Evolutionary conservation across 2,888 invertebrate species (phyloP).

Genomic region (Imbricaverruca yamaguchii): DNA sequence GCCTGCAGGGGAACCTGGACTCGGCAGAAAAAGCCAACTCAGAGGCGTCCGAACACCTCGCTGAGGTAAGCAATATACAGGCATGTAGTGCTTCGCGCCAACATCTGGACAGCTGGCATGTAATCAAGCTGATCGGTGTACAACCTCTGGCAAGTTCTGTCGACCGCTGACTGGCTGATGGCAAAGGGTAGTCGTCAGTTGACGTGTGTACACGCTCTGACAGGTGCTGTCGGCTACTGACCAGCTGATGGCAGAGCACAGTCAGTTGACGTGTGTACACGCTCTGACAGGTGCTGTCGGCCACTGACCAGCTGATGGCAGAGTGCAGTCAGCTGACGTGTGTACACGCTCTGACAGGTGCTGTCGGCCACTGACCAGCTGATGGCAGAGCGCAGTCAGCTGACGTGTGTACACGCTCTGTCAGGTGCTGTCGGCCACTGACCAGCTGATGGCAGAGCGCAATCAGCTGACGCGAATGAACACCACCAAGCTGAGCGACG

Average conservation of each 20-base stretch:
- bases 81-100: no score
- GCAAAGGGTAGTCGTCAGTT: neutral
- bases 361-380: conserved; percentile 7
- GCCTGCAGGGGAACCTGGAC: neutral
- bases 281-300: neutral
- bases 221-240: neutral
- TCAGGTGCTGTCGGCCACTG: conserved; percentile 9
- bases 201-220: no score
- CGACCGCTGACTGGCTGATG: neutral
- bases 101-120: no score
- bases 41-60: neutral
- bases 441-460: conserved; percentile 7
- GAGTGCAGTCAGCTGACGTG: neutral
- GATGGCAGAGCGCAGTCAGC: neutral
- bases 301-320: neutral
- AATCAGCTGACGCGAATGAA: neutral
- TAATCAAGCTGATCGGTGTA: no score
- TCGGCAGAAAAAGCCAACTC: neutral
- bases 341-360: neutral
- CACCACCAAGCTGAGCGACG: neutral
- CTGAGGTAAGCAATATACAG: neutral
- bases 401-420: neutral
- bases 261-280: neutral
- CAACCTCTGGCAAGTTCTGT: neutral
- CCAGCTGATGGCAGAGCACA: neutral